These are phyloP conservation scores for Microtus richardsoni DNA, from an alignment of 2,113 vertebrate genomes.

Conservation along the genomic window DNA sequence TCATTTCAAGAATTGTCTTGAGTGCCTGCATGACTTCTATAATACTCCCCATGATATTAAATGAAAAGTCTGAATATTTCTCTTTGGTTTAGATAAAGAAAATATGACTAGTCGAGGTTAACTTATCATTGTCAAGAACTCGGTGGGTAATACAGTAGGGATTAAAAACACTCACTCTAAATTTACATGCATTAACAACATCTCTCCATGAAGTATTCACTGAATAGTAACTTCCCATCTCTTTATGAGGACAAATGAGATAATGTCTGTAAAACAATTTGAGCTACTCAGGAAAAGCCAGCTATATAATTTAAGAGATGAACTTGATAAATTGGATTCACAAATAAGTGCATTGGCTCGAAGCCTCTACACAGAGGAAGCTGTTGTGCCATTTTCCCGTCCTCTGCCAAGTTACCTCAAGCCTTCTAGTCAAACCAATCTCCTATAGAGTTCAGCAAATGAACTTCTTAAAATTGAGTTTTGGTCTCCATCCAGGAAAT, in stretches of 20 bases:
- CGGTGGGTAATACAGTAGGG: constrained; percentile 58
- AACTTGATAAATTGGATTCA: constrained; percentile 73
- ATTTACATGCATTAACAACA: constrained; percentile 73
- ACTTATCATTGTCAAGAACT: constrained; percentile 63
- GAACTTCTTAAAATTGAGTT: constrained; percentile 65
- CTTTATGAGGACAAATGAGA: constrained; percentile 80
- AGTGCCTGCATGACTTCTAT: background rate
- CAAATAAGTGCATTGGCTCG: constrained; percentile 56
- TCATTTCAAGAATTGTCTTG: background rate
- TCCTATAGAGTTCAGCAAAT: constrained; percentile 56
- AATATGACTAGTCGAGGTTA: constrained; percentile 63
- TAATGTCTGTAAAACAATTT: constrained; percentile 81
- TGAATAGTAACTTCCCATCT: constrained; percentile 71
- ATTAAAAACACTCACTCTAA: constrained; percentile 71
- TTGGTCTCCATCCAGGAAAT: constrained; percentile 72
- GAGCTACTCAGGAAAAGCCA: constrained; percentile 71
- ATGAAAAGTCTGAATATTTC: constrained; percentile 40
- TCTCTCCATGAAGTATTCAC: constrained; percentile 65
- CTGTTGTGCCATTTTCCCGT: constrained; percentile 62
- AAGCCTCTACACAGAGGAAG: constrained; percentile 57
- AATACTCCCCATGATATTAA: constrained; percentile 21
- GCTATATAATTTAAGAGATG: constrained; percentile 73
- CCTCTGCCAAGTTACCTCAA: constrained; percentile 72
- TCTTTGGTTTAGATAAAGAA: constrained; percentile 49
- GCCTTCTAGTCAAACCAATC: constrained; percentile 25